Base-by-base conservation (phyloP, 1,140 invertebrate genomes). In the Whitmania pigra region DNA sequence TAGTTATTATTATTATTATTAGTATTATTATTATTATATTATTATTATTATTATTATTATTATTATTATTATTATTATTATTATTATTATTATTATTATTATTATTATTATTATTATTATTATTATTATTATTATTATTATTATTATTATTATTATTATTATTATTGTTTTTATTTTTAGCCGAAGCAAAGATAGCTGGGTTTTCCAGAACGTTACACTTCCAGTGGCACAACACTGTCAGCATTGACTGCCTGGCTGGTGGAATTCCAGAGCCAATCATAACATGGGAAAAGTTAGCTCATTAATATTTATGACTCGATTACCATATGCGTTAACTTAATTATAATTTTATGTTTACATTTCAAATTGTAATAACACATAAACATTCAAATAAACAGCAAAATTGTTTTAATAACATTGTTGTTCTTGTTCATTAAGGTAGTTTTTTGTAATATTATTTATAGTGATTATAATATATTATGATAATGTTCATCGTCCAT, bases 201-300 rank as follows among this genome's bases (percentile, higher is more conserved):
- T 81, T 80, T 71, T 77, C 80, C n/a, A 73, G 63, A 27, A 72
- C 74, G 17, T 53, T 79, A 67, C 76, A 77, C 4, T 73, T 77
- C 22, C 75, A 77, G 22, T 81, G 80, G 79, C 77, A 80, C 72
- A 73, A 94, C 83, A 90, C 93, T 78, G 89, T 94, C 0, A 92
- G 91, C 77, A 83, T 96, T 73, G 91, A 91, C 0, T 96, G 93
- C 78, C 84, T 93, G 27, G 90, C 92, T 60, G 92, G 95, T 18
- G 93, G 93, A 27, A 87, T 91, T 54, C 92, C 93, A 6, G 86
- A 87, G 68, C 93, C 93, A 7, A 88, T 89, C 77, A 90, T 95
- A 72, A 86, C 87, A 31, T 95, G 92, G 93, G 79, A 49, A 49
- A 49, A 17, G 43, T 49, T 3, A 49, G 43, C 43, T 49, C 43